phyloP scores from a whole-genome alignment of 2,888 invertebrate species.

The Trachelus troglodyta region DNA sequence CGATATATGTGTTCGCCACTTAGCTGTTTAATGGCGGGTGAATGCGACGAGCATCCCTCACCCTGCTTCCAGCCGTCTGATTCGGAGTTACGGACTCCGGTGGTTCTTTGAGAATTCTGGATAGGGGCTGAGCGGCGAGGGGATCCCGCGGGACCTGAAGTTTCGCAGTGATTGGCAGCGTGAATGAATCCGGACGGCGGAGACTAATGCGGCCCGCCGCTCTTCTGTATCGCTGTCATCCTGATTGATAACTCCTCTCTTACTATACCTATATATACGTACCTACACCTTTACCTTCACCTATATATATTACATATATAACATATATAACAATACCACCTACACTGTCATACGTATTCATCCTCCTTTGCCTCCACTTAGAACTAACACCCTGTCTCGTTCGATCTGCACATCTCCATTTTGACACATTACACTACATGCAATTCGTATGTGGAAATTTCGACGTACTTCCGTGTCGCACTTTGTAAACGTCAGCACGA shows the following conservation, averaged over 20 bases:
- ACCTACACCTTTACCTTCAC: background rate
- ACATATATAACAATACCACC: background rate
- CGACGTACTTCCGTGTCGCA: background rate
- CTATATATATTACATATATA: background rate
- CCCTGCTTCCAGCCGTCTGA: background rate
- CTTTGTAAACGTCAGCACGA: background rate
- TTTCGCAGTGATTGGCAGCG: conserved; percentile 51
- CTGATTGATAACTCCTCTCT: conserved; percentile 51
- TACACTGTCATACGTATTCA: background rate
- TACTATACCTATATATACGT: background rate
- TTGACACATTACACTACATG: background rate
- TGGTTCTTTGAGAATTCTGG: background rate
- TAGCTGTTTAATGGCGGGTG: background rate
- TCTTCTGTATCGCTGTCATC: conserved; percentile 41
- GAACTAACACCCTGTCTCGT: background rate
- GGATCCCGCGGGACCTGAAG: conserved; percentile 24
- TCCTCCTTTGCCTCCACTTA: background rate
- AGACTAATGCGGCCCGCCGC: conserved; percentile 46
- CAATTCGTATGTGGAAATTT: background rate
- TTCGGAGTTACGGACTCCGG: background rate
- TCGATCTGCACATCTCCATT: background rate
- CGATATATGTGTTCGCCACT: conserved; percentile 8
- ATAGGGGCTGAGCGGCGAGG: background rate
- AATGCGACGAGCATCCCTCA: background rate
- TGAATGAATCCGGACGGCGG: conserved; percentile 47